phyloP scores from a whole-genome alignment of 2,888 invertebrate genomes.

The Eubasilissa splendida region DNA sequence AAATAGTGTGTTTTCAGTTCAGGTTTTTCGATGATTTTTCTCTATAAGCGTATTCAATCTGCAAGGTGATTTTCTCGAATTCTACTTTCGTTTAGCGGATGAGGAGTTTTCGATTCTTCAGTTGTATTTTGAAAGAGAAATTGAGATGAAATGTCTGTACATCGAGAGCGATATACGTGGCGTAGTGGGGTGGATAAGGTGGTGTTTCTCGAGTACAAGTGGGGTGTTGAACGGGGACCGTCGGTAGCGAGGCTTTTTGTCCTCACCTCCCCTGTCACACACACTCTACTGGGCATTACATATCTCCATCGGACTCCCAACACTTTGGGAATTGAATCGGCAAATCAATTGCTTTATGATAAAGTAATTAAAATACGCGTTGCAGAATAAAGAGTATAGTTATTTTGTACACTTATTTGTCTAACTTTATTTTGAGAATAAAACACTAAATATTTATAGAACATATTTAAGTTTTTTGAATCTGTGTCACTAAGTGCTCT shows the following conservation, averaged over 20 bases:
- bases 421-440: too few relatives aligned
- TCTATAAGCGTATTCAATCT: slow-evolving; percentile 36
- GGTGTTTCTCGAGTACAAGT: not conserved
- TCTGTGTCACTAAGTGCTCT: too few relatives aligned
- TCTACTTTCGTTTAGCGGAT: slow-evolving; percentile 14
- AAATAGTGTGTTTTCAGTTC: not conserved
- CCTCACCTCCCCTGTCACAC: slow-evolving; percentile 32
- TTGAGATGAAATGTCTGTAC: slow-evolving; percentile 27
- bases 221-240: slow-evolving; percentile 19
- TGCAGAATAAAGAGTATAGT: not conserved
- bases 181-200: slow-evolving; percentile 1
- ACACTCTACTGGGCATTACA: slow-evolving; percentile 28
- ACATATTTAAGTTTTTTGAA: too few relatives aligned
- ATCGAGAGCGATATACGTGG: slow-evolving; percentile 23
- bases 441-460: too few relatives aligned
- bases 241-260: slow-evolving; percentile 29
- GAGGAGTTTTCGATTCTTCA: not conserved
- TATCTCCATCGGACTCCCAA: slow-evolving; percentile 6
- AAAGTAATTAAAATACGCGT: slow-evolving; percentile 24
- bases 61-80: slow-evolving; percentile 33
- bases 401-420: too few relatives aligned
- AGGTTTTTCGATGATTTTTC: slow-evolving; percentile 21
- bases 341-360: slow-evolving; percentile 44
- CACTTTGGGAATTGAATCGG: slow-evolving; percentile 28
- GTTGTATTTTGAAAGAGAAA: slow-evolving; percentile 13